These are phyloP conservation scores for Chouioia cunea DNA, from an alignment of 2,888 invertebrate species.

Conservation along the genomic window DNA sequence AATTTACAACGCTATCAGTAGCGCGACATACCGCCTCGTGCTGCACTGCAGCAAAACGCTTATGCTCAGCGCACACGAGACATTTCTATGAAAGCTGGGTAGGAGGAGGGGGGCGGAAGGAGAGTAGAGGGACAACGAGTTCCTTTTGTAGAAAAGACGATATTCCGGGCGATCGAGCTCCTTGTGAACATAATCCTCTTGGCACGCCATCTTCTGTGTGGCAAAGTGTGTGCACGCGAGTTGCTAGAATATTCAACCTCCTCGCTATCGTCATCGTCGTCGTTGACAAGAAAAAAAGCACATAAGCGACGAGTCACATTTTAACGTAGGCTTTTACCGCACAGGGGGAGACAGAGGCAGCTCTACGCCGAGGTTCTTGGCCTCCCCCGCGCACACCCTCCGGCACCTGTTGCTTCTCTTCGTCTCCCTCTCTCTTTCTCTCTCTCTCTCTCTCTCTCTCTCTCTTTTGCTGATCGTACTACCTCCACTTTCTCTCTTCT, in stretches of 20 bases:
- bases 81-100: slow-evolving; percentile 20
- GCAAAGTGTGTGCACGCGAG: not conserved
- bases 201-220: slow-evolving; percentile 20
- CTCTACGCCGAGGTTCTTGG: slow-evolving; percentile 59
- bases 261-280: slow-evolving; percentile 17
- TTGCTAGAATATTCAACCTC: not conserved
- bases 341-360: slow-evolving; percentile 50
- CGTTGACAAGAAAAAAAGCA: slow-evolving; percentile 35
- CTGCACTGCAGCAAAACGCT: slow-evolving; percentile 18
- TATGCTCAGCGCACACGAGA: not conserved
- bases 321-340: slow-evolving; percentile 63
- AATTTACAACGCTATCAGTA: slow-evolving; percentile 33
- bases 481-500: slow-evolving; percentile 21
- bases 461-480: not conserved
- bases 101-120: not conserved
- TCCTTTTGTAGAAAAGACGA: not conserved
- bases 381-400: slow-evolving; percentile 45
- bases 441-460: slow-evolving; percentile 19
- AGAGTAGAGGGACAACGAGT: slow-evolving; percentile 6
- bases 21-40: slow-evolving; percentile 14
- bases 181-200: slow-evolving; percentile 46
- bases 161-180: slow-evolving; percentile 7
- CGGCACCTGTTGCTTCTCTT: slow-evolving; percentile 67
- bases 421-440: not conserved
- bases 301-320: slow-evolving; percentile 55